Evolutionary conservation across 2,797 vertebrate species (phyloP).

Genomic region (Halcyon badia): DNA sequence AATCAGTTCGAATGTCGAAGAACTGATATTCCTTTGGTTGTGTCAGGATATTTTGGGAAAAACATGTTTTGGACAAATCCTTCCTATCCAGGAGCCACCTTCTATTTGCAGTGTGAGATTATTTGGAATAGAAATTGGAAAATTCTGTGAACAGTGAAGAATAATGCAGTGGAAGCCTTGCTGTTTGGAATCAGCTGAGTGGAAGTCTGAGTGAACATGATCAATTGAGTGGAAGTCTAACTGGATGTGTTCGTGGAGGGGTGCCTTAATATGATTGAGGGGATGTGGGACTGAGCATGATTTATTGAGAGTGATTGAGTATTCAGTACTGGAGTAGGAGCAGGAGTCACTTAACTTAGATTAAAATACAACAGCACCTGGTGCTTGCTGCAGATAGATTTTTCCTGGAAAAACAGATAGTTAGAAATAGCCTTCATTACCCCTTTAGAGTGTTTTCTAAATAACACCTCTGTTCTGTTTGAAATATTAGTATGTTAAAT

Average conservation of each 20-base stretch:
- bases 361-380: conserved; percentile 62
- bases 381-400: neutral
- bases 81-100: neutral
- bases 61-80: neutral
- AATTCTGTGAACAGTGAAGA: neutral
- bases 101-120: neutral
- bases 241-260: neutral
- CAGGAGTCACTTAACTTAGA: conserved; percentile 73
- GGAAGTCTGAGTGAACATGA: neutral
- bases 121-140: neutral
- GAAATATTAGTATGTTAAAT: neutral
- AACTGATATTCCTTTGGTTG: neutral
- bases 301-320: conserved; percentile 25
- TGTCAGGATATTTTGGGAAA: neutral
- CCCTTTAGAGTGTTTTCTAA: neutral
- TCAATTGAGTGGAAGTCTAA: neutral
- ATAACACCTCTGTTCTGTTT: neutral
- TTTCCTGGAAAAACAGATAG: neutral
- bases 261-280: conserved; percentile 9
- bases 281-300: conserved; percentile 23
- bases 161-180: neutral
- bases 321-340: conserved; percentile 14
- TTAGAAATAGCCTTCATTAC: neutral
- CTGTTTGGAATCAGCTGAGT: conserved; percentile 20
- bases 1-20: neutral